Evolutionary conservation across 2,888 invertebrate species (phyloP), one percentile per base, ranked within the genome.

Genomic region (Andrena hattorfiana): DNA sequence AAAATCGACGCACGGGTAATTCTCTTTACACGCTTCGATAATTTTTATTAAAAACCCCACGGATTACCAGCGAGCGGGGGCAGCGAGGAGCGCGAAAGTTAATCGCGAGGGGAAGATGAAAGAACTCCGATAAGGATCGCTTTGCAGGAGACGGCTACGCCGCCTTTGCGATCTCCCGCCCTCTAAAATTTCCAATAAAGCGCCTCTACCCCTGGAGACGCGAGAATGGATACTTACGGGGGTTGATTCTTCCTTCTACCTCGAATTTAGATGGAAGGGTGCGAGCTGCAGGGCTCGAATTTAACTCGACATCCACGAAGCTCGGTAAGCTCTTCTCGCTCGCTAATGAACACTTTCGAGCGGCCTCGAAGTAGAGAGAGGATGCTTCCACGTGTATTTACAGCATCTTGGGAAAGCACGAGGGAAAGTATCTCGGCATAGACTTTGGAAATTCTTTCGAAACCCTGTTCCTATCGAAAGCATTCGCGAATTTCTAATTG

Each of bases 41-140:
- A 54, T 54, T 68, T 68, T 68, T 54, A 68, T 54, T 54, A 68
- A 59, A 70, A 70, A 70, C 48, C 42, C 42, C n/a, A 20, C 20
- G 69, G 28, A 28, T 48, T 42, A 70, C 16, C 16, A 5, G 42
- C 26, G 23, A 20, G 23, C 23, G 63, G 23, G 10, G 10, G 5
- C 23, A 2, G 3, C 2, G 10, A 23, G 30, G 30, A 30, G 60
- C 49, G 10, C 32, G 59, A 60, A 60, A 68, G 68, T 62, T 60
- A 68, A 68, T 68, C 75, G 60, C 23, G 60, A 7, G 26, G 48
- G 23, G 56, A 23, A 59, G 68, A 75, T 68, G 49, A 60, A 72
- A 54, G 72, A 32, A 32, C 16, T 35, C n/a, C 35, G 51, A 32
- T 63, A 63, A 72, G 63, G 51, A 72, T 72, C 72, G 54, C 32